phyloP scores from a whole-genome alignment of 1,140 invertebrate species.

The Ridgeia piscesae region DNA sequence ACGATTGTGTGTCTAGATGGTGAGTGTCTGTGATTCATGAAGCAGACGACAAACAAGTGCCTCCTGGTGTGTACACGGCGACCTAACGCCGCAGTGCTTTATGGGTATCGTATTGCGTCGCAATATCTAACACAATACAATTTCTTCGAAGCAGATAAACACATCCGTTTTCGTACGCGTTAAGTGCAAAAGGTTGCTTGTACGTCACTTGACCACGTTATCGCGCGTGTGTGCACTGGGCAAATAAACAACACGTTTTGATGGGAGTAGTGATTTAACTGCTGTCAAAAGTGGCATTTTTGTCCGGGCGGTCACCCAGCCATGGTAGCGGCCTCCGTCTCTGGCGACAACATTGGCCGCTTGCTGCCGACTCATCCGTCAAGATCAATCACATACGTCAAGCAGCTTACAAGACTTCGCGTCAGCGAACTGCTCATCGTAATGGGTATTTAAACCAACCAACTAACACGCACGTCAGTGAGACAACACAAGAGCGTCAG shows the following conservation, averaged over 20 bases:
- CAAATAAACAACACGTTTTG: neutral
- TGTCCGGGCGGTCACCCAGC: neutral
- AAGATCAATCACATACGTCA: neutral
- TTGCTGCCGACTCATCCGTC: neutral
- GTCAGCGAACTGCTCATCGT: neutral
- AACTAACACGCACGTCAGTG: too few relatives aligned
- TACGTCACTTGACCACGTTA: neutral
- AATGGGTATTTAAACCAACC: too few relatives aligned
- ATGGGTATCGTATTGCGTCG: neutral
- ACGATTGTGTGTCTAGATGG: neutral
- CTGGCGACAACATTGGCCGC: neutral
- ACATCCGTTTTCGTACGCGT: neutral
- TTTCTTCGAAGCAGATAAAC: neutral
- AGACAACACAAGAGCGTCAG: too few relatives aligned
- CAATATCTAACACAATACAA: neutral
- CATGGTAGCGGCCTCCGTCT: neutral
- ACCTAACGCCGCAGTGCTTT: neutral
- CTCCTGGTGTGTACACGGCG: neutral
- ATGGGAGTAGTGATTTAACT: neutral
- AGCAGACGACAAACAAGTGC: neutral
- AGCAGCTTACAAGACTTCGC: neutral
- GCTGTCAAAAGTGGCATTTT: neutral
- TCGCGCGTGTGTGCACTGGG: neutral
- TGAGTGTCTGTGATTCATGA: neutral
- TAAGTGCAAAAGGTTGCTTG: neutral